Evolutionary conservation across 2,113 vertebrate genomes (phyloP).

Genomic region (Rhizomys pruinosus): DNA sequence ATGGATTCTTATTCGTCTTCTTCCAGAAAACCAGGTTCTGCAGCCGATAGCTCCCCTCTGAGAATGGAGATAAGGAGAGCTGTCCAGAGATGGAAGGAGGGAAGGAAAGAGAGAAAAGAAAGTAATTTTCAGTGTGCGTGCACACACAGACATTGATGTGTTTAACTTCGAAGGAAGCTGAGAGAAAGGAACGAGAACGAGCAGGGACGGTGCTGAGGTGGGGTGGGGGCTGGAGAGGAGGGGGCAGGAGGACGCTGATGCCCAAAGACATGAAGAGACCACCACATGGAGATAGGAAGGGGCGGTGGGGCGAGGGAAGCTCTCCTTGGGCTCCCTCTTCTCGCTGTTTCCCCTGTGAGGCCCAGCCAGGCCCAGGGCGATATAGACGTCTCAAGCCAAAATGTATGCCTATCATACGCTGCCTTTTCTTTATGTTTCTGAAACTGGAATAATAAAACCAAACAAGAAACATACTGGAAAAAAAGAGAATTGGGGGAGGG

Average conservation of each 20-base stretch:
- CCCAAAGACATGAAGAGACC: background rate
- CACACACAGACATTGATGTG: background rate
- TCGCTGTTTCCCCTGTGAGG: background rate
- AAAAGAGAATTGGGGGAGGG: background rate
- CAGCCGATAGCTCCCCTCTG: background rate
- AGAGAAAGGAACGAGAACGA: background rate
- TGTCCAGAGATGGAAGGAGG: background rate
- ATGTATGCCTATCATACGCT: background rate
- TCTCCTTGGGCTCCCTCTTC: background rate
- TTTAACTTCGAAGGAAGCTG: background rate
- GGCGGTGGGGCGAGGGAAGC: background rate
- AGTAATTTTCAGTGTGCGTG: background rate
- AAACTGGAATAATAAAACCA: background rate
- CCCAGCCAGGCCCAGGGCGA: background rate
- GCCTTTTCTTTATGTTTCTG: slow-evolving; percentile 4
- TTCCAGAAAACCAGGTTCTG: background rate
- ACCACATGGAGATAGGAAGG: background rate
- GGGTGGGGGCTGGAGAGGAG: background rate
- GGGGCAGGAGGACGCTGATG: background rate
- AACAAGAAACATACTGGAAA: slow-evolving; percentile 46
- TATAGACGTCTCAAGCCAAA: background rate
- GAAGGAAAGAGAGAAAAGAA: background rate
- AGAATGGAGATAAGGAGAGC: background rate
- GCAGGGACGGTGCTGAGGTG: background rate
- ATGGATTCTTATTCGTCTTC: background rate